phyloP scores from a whole-genome alignment of 2,113 vertebrate species.

The Scopus umbretta region DNA sequence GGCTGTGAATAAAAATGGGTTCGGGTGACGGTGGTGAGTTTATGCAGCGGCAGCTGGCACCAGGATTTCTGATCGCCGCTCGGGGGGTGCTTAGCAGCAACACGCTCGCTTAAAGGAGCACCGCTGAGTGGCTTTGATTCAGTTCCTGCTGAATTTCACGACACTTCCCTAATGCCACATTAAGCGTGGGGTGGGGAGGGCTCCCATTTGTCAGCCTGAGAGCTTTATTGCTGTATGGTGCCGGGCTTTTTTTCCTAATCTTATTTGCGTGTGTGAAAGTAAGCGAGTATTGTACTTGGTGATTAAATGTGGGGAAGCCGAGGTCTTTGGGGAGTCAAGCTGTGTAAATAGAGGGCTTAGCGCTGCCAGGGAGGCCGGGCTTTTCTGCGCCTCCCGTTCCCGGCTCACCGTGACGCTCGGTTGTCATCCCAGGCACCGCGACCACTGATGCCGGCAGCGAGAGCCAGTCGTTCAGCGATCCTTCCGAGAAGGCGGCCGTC shows the following conservation, averaged over 20 bases:
- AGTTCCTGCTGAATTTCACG: constrained; percentile 28
- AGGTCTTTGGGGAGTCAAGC: background rate
- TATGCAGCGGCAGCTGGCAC: constrained; percentile 33
- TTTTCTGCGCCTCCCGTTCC: background rate
- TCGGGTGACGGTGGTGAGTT: background rate
- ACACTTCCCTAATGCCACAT: constrained; percentile 41
- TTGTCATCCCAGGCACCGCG: background rate
- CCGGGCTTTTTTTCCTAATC: background rate
- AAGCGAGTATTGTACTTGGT: background rate
- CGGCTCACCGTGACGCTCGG: background rate
- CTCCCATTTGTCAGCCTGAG: constrained; percentile 52
- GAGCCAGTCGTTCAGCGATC: background rate
- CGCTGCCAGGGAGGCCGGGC: background rate
- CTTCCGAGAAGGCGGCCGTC: constrained; percentile 71
- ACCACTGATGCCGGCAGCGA: background rate
- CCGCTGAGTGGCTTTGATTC: constrained; percentile 44
- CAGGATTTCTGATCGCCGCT: background rate
- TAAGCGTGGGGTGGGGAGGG: constrained; percentile 3
- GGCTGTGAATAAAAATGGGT: background rate
- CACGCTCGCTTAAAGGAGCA: background rate
- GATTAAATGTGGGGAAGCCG: constrained; percentile 34
- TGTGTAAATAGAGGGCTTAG: constrained; percentile 33
- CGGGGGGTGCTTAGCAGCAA: constrained; percentile 39
- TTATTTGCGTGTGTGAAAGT: constrained; percentile 21
- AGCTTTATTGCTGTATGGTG: constrained; percentile 26